phyloP scores from a whole-genome alignment of 2,797 vertebrate genomes.

The Parambassis ranga region DNA sequence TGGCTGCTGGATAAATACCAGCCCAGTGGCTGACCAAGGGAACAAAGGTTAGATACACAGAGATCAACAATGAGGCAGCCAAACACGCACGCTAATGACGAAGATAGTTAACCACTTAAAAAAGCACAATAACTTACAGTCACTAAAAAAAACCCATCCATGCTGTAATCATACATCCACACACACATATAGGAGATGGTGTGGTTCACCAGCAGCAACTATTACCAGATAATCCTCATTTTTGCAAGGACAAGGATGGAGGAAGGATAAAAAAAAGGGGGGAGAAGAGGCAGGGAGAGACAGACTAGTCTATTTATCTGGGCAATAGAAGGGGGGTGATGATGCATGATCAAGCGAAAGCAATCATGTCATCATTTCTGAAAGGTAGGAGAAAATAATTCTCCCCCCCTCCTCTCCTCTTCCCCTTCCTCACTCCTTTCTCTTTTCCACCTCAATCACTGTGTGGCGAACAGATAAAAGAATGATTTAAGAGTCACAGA shows the following conservation, averaged over 20 bases:
- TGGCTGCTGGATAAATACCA: slow-evolving; percentile 94
- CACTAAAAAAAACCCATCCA: slow-evolving; percentile 54
- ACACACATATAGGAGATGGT: slow-evolving; percentile 69
- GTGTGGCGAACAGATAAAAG: slow-evolving; percentile 93
- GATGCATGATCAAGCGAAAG: slow-evolving; percentile 99
- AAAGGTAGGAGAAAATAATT: slow-evolving; percentile 99
- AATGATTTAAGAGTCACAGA: slow-evolving; percentile 98
- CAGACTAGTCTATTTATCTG: slow-evolving; percentile 91
- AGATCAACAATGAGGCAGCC: slow-evolving; percentile 81
- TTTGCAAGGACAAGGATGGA: slow-evolving; percentile 47
- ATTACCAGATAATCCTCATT: slow-evolving; percentile 75
- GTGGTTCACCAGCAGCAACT: slow-evolving; percentile 61
- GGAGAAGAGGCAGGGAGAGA: slow-evolving; percentile 53
- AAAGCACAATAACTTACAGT: slow-evolving; percentile 49
- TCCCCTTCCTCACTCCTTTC: slow-evolving; percentile 79
- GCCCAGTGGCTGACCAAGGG: slow-evolving; percentile 86
- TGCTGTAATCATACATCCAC: slow-evolving; percentile 10
- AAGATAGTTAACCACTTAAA: slow-evolving; percentile 70
- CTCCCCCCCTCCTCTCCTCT: slow-evolving; percentile 64
- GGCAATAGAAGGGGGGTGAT: slow-evolving; percentile 86
- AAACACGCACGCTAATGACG: slow-evolving; percentile 10
- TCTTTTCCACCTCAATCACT: slow-evolving; percentile 79
- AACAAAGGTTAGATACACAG: slow-evolving; percentile 96
- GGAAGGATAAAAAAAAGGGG: slow-evolving; percentile 22
- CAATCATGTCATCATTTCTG: slow-evolving; percentile 99